These are phyloP conservation scores for Ruditapes philippinarum DNA, from an alignment of 1,140 invertebrate genomes.

Conservation along the genomic window DNA sequence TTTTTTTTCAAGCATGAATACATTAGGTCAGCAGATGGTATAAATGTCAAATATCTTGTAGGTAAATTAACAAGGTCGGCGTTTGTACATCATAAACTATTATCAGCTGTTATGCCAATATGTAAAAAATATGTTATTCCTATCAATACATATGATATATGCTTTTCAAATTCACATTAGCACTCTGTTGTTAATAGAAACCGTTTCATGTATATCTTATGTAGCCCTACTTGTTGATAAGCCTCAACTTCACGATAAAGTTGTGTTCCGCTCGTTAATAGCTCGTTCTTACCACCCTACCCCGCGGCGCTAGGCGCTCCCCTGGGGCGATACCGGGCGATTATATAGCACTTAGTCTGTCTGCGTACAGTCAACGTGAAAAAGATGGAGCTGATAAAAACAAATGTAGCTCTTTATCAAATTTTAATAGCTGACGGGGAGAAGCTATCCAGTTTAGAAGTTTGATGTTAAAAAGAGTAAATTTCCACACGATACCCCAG, in stretches of 20 bases:
- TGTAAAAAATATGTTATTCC: slow-evolving; percentile 25
- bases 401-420: slow-evolving; percentile 55
- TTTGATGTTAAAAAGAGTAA: slow-evolving; percentile 11
- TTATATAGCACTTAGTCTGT: slow-evolving; percentile 48
- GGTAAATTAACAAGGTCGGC: neutral
- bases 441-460: slow-evolving; percentile 15
- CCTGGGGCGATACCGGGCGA: slow-evolving; percentile 35
- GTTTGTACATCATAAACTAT: neutral
- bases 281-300: slow-evolving; percentile 20
- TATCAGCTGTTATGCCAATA: slow-evolving; percentile 30
- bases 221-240: slow-evolving; percentile 37
- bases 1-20: too few species aligned
- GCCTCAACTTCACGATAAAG: slow-evolving; percentile 26
- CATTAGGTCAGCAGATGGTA: too few species aligned
- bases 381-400: slow-evolving; percentile 15
- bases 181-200: slow-evolving; percentile 38
- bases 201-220: slow-evolving; percentile 18
- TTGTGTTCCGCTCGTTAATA: slow-evolving; percentile 46
- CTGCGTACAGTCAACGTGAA: slow-evolving; percentile 25
- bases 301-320: slow-evolving; percentile 5
- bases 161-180: slow-evolving; percentile 52
- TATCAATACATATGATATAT: slow-evolving; percentile 31
- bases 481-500: slow-evolving; percentile 26
- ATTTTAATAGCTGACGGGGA: slow-evolving; percentile 33
- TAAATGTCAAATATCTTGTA: too few species aligned